Percentiles rank a stretch among this genome's conserved stretches.
phyloP scores from a whole-genome alignment of 2,888 invertebrate species.

The Mechanitis messenoides region DNA sequence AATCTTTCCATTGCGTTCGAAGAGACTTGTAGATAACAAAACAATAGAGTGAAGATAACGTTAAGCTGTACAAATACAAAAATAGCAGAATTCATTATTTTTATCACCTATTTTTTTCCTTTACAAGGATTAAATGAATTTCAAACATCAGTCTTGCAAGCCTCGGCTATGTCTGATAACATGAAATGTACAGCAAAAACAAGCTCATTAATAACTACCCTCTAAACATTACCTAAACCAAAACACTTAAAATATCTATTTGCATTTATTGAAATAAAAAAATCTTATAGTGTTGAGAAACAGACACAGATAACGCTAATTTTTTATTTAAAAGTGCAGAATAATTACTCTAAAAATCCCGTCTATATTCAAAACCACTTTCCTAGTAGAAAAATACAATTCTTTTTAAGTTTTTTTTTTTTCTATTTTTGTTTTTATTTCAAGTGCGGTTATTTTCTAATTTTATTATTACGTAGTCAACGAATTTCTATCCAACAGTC shows the following conservation, averaged over 20 bases:
- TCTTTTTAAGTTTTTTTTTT: conserved; percentile 18
- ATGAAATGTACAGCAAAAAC: conserved; percentile 22
- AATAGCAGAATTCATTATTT: conserved; percentile 52
- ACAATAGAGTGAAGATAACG: conserved; percentile 30
- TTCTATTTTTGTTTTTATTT: conserved; percentile 15
- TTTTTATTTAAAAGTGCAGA: conserved; percentile 7
- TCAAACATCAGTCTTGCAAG: conserved; percentile 68
- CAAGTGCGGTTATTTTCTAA: conserved; percentile 25
- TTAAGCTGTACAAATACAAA: conserved; percentile 44
- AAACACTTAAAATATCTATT: not conserved
- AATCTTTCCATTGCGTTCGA: conserved; percentile 20
- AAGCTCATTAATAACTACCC: conserved; percentile 19
- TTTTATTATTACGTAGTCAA: conserved; percentile 17
- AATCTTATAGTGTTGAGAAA: not conserved
- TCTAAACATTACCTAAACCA: not conserved
- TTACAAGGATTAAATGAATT: conserved; percentile 57
- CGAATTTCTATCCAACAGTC: conserved; percentile 21
- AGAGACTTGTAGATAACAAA: not conserved
- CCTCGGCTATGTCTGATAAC: conserved; percentile 41
- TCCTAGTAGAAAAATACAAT: conserved; percentile 35
- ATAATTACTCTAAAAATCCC: conserved; percentile 5
- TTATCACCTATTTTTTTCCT: conserved; percentile 59
- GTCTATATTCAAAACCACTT: conserved; percentile 20
- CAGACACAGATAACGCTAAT: not conserved
- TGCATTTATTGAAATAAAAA: not conserved